These are phyloP conservation scores for Gryllus longicercus DNA, from an alignment of 2,888 invertebrate genomes.

Conservation along the genomic window DNA sequence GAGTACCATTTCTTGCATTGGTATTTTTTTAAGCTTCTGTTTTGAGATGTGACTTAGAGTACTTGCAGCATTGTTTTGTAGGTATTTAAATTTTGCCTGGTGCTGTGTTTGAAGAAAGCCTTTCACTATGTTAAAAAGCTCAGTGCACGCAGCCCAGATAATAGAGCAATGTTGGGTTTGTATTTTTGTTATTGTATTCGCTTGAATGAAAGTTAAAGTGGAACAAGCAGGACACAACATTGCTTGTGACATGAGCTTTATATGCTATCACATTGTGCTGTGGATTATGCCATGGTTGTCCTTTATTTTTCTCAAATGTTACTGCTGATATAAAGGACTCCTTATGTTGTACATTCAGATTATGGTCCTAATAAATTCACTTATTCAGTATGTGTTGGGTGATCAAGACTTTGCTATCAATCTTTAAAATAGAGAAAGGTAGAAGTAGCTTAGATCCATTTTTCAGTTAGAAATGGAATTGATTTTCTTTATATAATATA, in stretches of 20 bases:
- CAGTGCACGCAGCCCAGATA: constrained; percentile 18
- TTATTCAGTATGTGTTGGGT: constrained; percentile 29
- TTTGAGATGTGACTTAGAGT: constrained; percentile 27
- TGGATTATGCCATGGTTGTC: constrained; percentile 20
- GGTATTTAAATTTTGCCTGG: constrained; percentile 29
- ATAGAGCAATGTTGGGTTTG: constrained; percentile 26
- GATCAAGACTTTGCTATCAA: neutral
- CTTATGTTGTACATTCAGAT: constrained; percentile 31
- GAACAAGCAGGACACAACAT: constrained; percentile 11
- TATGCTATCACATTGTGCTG: neutral
- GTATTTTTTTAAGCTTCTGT: constrained; percentile 31
- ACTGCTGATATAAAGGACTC: constrained; percentile 24
- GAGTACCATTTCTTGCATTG: constrained; percentile 26
- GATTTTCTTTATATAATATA: too few relatives aligned
- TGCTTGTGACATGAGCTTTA: constrained; percentile 21
- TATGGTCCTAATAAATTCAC: constrained; percentile 33
- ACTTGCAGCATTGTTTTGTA: constrained; percentile 29
- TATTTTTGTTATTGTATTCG: constrained; percentile 1
- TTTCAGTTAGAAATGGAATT: neutral
- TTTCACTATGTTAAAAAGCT: constrained; percentile 4
- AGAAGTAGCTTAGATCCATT: neutral
- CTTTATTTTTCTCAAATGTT: constrained; percentile 25
- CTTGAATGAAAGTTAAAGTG: neutral
- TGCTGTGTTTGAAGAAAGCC: constrained; percentile 28
- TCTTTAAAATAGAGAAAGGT: constrained; percentile 1